phyloP scores from a whole-genome alignment of 2,113 vertebrate genomes.

The Carettochelys insculpta region DNA sequence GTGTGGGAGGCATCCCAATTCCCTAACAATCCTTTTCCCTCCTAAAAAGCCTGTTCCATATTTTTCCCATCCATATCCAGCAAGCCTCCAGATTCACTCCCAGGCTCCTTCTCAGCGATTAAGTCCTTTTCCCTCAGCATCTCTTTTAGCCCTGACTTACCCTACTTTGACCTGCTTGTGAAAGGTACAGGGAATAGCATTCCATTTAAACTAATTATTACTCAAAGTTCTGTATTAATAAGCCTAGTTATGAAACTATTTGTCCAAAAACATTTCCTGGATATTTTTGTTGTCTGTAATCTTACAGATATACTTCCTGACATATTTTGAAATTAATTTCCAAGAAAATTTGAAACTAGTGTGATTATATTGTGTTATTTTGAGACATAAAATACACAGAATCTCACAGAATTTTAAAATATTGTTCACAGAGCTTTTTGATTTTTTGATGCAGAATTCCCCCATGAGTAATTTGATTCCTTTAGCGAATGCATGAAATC shows the following conservation, averaged over 20 bases:
- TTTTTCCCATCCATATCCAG: background rate
- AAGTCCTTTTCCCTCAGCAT: background rate
- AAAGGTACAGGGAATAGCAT: background rate
- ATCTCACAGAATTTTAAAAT: background rate
- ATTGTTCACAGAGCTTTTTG: background rate
- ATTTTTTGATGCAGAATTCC: background rate
- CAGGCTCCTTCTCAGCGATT: background rate
- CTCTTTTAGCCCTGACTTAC: background rate
- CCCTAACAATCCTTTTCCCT: too few relatives aligned
- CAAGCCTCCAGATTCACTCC: background rate
- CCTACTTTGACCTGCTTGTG: background rate
- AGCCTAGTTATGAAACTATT: background rate
- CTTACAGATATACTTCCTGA: background rate
- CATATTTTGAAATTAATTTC: background rate
- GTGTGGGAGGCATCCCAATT: background rate
- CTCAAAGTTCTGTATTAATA: background rate
- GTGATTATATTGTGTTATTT: background rate
- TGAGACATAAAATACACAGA: background rate
- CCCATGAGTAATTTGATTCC: background rate
- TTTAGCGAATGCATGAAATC: slow-evolving; percentile 48
- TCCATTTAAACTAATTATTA: background rate
- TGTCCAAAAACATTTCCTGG: background rate
- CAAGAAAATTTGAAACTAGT: background rate
- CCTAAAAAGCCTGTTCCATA: background rate
- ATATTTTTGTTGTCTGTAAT: background rate